Conservation (phyloP, 92 coral and sea anemone species). For the Nematostella vectensis region DNA sequence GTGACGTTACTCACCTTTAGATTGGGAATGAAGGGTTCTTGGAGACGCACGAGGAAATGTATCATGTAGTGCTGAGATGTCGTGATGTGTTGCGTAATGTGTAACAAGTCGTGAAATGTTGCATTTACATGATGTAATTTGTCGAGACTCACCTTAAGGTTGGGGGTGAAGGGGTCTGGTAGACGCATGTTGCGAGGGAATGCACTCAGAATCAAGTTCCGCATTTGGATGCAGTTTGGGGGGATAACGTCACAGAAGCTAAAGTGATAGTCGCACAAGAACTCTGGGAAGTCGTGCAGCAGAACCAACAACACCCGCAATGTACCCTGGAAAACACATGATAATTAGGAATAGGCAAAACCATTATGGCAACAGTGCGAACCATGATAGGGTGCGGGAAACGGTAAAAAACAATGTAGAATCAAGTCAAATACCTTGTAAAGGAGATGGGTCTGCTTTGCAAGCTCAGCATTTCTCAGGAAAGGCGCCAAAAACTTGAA, state of each 20-base stretch:
- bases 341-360: no score
- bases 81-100: no score
- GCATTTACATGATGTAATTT: no score
- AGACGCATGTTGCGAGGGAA: conserved; percentile 98
- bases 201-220: conserved; percentile 92
- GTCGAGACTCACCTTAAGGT: conserved; percentile 64
- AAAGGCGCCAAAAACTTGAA: conserved; percentile 99
- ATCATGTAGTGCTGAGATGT: no score
- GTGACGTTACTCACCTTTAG: no score
- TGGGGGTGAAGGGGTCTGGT: conserved; percentile 98
- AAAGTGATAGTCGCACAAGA: conserved; percentile 98
- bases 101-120: no score
- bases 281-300: conserved; percentile 98
- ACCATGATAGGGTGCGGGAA: neutral
- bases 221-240: conserved; percentile 98
- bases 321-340: conserved; percentile 70
- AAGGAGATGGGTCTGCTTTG: conserved; percentile 86
- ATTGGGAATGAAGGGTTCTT: no score
- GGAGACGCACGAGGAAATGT: no score
- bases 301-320: conserved; percentile 89
- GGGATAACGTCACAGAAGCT: conserved; percentile 99
- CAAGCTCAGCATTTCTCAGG: conserved; percentile 91
- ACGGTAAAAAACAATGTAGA: neutral
- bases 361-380: neutral
- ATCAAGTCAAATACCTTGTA: conserved; percentile 56